Base-by-base conservation (phyloP, 2,888 invertebrate species). In the Melieria crassipennis region DNA sequence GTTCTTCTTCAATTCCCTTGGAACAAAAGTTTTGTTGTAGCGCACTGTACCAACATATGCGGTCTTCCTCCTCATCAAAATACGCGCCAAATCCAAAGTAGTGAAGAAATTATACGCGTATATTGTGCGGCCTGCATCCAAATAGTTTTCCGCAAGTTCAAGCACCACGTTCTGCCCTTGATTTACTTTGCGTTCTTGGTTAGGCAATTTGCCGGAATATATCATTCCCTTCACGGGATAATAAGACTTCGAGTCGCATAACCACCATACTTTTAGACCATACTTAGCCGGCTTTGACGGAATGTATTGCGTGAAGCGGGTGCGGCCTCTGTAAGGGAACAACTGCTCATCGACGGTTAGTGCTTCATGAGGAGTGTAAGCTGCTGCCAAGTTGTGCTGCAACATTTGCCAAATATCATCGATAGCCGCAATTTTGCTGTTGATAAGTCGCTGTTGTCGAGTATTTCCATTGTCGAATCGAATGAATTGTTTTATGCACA, bases 131-230 rank as follows among this genome's bases (percentile, higher is more conserved):
- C 16, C 16, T 16, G 16, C 16, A 16, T 16, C 16, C 16, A 16
- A 16, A 16, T 16, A 16, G 16, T 16, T 16, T 16, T 16, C 16
- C 16, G 16, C 16, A 16, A 66, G 65, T 50, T 60, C 50, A 45
- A 64, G 72, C 63, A 68, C 71, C 42, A 72, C 69, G 46, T 65
- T 65, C 56, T 69, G 72, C 61, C 65, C 61, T 72, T 69, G 72
- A 63, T 68, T 72, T 64, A 64, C 64, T 47, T 68, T 68, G 43
- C 71, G 67, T 60, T 67, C 50, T 65, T 69, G 65, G 62, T 69
- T 65, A 55, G 69, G 57, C 69, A 72, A 60, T 65, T 72, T 72
- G 47, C 72, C 72, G 63, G 56, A 61, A 69, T 72, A 72, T 61
- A 71, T 71, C 64, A 64, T 67, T 64, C 67, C 67, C 58, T 71